Evolutionary conservation across 2,888 invertebrate species (phyloP).

Genomic region (Drosophila subquinaria): DNA sequence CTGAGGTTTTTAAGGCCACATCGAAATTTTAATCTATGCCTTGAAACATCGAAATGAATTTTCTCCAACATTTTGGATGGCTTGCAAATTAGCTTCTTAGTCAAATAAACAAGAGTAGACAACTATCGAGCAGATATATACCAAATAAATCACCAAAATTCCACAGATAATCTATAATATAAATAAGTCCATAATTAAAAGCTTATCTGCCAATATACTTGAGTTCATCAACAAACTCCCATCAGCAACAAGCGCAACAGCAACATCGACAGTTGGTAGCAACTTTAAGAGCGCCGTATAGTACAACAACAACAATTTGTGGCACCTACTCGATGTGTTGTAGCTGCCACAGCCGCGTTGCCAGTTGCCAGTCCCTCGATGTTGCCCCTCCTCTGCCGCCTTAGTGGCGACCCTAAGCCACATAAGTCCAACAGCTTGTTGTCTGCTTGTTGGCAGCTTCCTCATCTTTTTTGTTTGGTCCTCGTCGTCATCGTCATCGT

Average conservation of each 20-base stretch:
- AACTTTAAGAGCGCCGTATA: slow-evolving; percentile 37
- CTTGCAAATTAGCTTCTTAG: no score
- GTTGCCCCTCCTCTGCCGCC: neutral
- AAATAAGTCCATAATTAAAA: slow-evolving; percentile 6
- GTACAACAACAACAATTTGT: slow-evolving; percentile 47
- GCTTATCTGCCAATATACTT: neutral
- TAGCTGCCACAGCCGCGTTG: neutral
- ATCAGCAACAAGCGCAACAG: neutral
- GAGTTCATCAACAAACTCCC: slow-evolving; percentile 32
- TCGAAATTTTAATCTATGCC: no score
- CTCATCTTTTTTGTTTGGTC: neutral
- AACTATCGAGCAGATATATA: no score
- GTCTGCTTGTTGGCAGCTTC: slow-evolving; percentile 32
- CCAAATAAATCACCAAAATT: no score
- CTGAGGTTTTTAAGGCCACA: no score
- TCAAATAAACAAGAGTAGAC: no score
- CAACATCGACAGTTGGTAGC: neutral
- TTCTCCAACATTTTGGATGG: no score
- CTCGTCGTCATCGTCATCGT: slow-evolving; percentile 19
- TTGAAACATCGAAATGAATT: no score
- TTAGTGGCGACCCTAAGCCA: slow-evolving; percentile 53
- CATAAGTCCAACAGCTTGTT: slow-evolving; percentile 67
- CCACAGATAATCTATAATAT: no score
- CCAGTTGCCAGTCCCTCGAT: neutral
- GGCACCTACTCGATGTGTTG: slow-evolving; percentile 27